These are phyloP conservation scores for Sturmia bella DNA, from an alignment of 2,888 invertebrate species.

Conservation along the genomic window DNA sequence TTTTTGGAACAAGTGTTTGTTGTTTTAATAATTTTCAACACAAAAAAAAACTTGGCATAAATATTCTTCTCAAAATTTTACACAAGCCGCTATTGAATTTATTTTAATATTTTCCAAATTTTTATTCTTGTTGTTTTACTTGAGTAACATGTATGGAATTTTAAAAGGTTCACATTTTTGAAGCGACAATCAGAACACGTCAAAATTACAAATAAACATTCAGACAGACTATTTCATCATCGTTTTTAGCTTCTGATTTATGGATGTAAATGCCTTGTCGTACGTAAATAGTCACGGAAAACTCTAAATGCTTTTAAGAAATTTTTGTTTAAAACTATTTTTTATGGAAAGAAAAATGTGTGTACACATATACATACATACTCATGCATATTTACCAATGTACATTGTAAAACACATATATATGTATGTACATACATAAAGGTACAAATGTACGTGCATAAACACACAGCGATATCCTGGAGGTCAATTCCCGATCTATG, in stretches of 20 bases:
- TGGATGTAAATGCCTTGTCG: constrained; percentile 5
- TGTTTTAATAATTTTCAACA: constrained; percentile 57
- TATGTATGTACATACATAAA: no score
- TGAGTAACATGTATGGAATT: constrained; percentile 76
- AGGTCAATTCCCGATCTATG: no score
- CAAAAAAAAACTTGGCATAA: constrained; percentile 51
- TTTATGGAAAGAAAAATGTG: no score
- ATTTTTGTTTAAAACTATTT: no score
- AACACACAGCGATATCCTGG: no score
- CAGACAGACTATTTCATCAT: constrained; percentile 49
- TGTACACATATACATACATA: no score
- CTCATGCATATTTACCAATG: no score
- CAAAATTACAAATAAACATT: constrained; percentile 58
- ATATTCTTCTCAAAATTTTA: constrained; percentile 45
- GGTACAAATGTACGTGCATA: no score
- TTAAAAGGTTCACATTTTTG: constrained; percentile 78
- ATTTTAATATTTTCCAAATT: constrained; percentile 25
- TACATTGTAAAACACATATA: no score
- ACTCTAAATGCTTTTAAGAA: no score
- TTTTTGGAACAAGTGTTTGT: constrained; percentile 45
- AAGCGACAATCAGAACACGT: constrained; percentile 67
- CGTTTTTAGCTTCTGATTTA: constrained; percentile 58
- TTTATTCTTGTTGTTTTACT: constrained; percentile 30
- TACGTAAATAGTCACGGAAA: no score
- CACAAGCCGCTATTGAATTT: constrained; percentile 40